phyloP scores from a whole-genome alignment of 2,113 vertebrate species.

The Baryphthengus martii region DNA sequence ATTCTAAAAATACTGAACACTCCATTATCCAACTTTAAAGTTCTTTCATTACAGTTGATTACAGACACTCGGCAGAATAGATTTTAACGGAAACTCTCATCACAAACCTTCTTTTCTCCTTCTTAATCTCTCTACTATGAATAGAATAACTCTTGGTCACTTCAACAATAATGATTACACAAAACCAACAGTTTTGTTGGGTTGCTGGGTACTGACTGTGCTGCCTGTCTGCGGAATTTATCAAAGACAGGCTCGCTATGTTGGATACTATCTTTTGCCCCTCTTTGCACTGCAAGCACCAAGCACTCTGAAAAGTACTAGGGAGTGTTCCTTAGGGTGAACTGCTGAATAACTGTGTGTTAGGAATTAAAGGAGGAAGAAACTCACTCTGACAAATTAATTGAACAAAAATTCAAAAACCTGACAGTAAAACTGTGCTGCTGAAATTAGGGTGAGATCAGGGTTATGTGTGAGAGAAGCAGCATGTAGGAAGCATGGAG shows the following conservation, averaged over 20 bases:
- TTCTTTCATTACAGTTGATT: not conserved
- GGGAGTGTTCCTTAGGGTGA: not conserved
- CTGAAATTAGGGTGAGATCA: not conserved
- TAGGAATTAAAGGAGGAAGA: not conserved
- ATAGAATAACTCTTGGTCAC: not conserved
- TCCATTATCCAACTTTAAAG: not conserved
- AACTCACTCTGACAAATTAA: not conserved
- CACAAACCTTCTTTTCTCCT: not conserved
- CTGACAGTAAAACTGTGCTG: not conserved
- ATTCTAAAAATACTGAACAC: not conserved
- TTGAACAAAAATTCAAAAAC: not conserved
- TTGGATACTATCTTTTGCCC: rapidly evolving
- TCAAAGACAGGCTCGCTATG: not conserved
- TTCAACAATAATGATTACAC: not conserved
- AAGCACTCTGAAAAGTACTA: not conserved
- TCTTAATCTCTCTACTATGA: not conserved
- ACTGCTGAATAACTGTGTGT: not conserved
- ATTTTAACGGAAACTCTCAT: not conserved
- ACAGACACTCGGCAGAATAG: not conserved
- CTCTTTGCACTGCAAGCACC: not conserved
- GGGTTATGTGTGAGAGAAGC: not conserved
- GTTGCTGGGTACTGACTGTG: not conserved
- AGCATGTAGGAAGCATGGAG: not conserved
- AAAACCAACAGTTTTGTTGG: too few relatives aligned
- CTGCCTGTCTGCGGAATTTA: not conserved